Base-by-base conservation (phyloP, 1,140 invertebrate genomes). In the Sycophila sp. region DNA sequence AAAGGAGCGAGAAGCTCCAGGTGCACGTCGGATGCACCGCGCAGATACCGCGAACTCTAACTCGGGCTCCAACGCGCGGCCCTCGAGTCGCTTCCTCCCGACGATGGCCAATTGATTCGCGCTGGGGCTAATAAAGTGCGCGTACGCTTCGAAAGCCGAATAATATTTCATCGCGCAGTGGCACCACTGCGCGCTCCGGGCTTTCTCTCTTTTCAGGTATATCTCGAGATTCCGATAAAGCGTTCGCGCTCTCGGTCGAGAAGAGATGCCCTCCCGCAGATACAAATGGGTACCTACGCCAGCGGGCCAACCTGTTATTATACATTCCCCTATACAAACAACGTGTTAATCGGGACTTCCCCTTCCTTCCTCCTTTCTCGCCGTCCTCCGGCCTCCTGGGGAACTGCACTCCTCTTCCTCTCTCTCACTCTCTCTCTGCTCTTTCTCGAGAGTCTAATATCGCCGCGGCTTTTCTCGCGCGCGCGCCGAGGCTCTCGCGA, bases 301-400 rank as follows among this genome's bases (percentile, higher is more conserved):
- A 78, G 78, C 77, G 76, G 75, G 75, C 78, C 79, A 84, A 85
- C 84, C 84, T 85, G 84, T 85, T 86, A 86, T 86, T 85, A 84
- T 82, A 85, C 81, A 84, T 84, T 84, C 79, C 80, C 81, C 83
- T 85, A 85, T 84, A 83, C 83, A 86, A 86, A 86, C 83, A 86
- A 86, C 83, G 83, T 86, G 83, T 86, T 86, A 86, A 86, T 86
- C 83, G 83, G 17, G 77, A 74, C 76, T 80, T 80, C 80, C 76
- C 74, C 75, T 63, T 71, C 63, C 74, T 76, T 62, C 66, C 51
- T 75, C 77, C 22, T 76, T 77, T 72, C 11, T 19, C 55, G 13
- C 11, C 24, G 11, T 13, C 51, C 51, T 67, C 26, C 22, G n/a
- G 28, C 53, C 38, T 56, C 17, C 51, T n/a, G n/a, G n/a, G n/a